These are phyloP conservation scores for Netelia fuscicornis DNA, from an alignment of 2,888 invertebrate genomes.

Conservation along the genomic window DNA sequence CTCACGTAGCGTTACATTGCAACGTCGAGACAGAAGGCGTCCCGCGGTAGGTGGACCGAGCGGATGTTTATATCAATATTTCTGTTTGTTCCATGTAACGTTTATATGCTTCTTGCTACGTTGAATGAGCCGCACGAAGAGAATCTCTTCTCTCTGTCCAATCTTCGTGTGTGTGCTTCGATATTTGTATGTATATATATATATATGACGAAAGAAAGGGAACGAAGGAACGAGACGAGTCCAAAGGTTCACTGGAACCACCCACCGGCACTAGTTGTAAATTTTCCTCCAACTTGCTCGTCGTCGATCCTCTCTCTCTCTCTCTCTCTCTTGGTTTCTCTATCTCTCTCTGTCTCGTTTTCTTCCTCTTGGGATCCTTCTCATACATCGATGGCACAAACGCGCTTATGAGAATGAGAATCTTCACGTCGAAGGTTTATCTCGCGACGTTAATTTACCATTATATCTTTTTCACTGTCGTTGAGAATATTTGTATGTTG, in stretches of 20 bases:
- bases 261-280: conserved; percentile 68
- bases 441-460: conserved; percentile 63
- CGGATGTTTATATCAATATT: conserved; percentile 76
- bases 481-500: not conserved
- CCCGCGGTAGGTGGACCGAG: conserved; percentile 72
- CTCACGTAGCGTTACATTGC: conserved; percentile 47
- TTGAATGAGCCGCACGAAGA: conserved; percentile 52
- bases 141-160: conserved; percentile 3
- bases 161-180: conserved; percentile 33
- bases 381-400: conserved; percentile 29
- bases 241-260: conserved; percentile 67
- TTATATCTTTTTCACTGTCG: conserved; percentile 56
- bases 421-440: not conserved
- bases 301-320: conserved; percentile 51
- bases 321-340: not conserved
- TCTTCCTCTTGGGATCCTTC: conserved; percentile 13
- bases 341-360: not conserved
- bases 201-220: conserved; percentile 16
- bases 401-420: conserved; percentile 19
- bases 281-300: conserved; percentile 65
- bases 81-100: conserved; percentile 74
- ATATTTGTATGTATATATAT: conserved; percentile 5
- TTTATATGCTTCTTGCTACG: conserved; percentile 69
- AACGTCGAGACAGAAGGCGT: conserved; percentile 66
- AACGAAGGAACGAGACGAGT: conserved; percentile 52